phyloP scores from a whole-genome alignment of 2,888 invertebrate species.

The Salpingus planirostris region DNA sequence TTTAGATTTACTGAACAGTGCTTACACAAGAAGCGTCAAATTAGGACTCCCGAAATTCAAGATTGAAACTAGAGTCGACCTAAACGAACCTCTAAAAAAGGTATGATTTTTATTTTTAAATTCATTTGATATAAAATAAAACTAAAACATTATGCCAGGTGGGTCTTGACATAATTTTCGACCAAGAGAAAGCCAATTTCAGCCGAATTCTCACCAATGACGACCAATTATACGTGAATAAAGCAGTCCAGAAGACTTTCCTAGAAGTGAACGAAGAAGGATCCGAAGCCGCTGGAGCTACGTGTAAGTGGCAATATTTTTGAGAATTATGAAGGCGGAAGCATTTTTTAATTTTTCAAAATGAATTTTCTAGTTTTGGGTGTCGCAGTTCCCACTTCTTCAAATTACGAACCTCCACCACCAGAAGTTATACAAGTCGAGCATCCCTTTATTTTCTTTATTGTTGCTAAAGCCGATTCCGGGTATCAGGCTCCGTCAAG shows the following conservation, averaged over 20 bases:
- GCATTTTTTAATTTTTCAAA: too few species aligned
- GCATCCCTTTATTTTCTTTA: too few species aligned
- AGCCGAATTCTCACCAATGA: conserved; percentile 24
- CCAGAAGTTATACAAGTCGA: too few species aligned
- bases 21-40: conserved; percentile 17
- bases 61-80: conserved; percentile 18
- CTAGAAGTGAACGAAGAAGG: conserved; percentile 36
- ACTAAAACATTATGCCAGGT: conserved; percentile 15
- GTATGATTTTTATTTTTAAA: conserved; percentile 16
- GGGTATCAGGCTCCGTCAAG: too few species aligned
- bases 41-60: conserved; percentile 21
- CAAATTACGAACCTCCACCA: too few species aligned
- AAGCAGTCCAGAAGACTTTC: conserved; percentile 35
- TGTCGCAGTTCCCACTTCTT: too few species aligned
- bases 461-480: too few species aligned
- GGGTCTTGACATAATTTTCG: conserved; percentile 20
- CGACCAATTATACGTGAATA: conserved; percentile 23
- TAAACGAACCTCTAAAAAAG: conserved; percentile 20
- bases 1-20: too few species aligned
- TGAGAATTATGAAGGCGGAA: too few species aligned
- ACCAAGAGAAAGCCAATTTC: conserved; percentile 24
- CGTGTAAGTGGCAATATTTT: too few species aligned
- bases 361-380: too few species aligned
- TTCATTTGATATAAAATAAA: conserved; percentile 3
- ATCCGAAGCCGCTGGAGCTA: conserved; percentile 36